Percentiles rank a stretch among this genome's conserved stretches.
Conservation (phyloP, 2,888 invertebrate species). For the Cephus nigrinus region DNA sequence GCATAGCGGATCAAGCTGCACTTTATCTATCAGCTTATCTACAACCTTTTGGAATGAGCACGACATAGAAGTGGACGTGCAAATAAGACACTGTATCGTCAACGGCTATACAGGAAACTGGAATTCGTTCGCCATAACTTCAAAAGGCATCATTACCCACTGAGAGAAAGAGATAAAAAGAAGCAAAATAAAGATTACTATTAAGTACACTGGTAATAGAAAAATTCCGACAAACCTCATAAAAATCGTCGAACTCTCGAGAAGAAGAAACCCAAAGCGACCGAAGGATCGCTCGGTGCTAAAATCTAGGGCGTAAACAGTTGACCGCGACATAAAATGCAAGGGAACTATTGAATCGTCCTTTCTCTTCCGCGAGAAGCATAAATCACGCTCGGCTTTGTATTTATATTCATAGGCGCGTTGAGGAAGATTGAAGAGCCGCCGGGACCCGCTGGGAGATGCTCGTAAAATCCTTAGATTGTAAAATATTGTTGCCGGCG, state of each 20-base stretch:
- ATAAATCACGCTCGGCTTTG: conserved; percentile 59
- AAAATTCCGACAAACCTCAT: conserved; percentile 24
- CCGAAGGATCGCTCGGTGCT: conserved; percentile 43
- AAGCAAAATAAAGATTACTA: not conserved
- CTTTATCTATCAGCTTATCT: not conserved
- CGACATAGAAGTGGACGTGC: not conserved
- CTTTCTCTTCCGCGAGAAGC: conserved; percentile 36
- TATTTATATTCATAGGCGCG: conserved; percentile 61
- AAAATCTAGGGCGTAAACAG: conserved; percentile 58
- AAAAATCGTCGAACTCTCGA: conserved; percentile 57
- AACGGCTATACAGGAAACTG: not conserved
- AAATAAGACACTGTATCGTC: not conserved
- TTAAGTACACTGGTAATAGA: not conserved
- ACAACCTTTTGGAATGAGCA: not conserved
- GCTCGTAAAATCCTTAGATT: conserved; percentile 59
- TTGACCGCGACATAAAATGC: conserved; percentile 60
- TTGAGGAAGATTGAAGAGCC: conserved; percentile 61
- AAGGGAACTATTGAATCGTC: conserved; percentile 51
- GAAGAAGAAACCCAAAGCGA: conserved; percentile 41
- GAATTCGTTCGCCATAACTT: not conserved
- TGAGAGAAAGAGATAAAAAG: conserved; percentile 8
- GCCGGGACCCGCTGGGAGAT: conserved; percentile 47
- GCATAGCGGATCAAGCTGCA: not conserved
- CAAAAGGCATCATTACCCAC: not conserved
- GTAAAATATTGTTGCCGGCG: conserved; percentile 57